A percentile compares a stretch with the other conserved stretches of the same genome.
Evolutionary conservation across 2,113 vertebrate species (phyloP).

Genomic region (Hiodon alosoides): DNA sequence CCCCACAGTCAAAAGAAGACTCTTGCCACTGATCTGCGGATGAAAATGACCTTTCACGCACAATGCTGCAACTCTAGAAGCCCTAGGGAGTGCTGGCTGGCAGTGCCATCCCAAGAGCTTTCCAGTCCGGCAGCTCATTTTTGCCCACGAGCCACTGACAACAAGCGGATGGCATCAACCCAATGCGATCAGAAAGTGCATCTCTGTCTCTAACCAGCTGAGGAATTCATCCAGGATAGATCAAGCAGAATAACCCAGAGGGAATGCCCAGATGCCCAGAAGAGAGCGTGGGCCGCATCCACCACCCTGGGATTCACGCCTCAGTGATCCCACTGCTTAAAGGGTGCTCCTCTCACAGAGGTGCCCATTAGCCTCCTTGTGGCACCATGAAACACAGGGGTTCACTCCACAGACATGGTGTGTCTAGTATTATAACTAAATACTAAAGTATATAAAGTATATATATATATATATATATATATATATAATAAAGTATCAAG

Average conservation of each 20-base stretch:
- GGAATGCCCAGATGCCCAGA: too few relatives aligned
- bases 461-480: too few relatives aligned
- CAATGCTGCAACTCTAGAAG: neutral
- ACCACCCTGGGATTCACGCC: neutral
- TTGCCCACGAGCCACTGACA: neutral
- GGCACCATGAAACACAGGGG: neutral
- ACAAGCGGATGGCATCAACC: too few relatives aligned
- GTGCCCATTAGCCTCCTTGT: neutral
- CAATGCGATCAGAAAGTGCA: too few relatives aligned
- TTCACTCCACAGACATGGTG: too few relatives aligned
- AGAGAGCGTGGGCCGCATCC: neutral
- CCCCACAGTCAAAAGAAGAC: neutral
- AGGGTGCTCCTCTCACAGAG: conserved; percentile 8
- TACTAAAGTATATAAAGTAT: too few relatives aligned
- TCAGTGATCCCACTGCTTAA: neutral
- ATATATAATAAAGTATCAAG: too few relatives aligned
- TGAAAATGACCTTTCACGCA: neutral
- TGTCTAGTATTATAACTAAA: too few relatives aligned
- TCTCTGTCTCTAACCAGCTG: neutral
- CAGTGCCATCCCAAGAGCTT: too few relatives aligned
- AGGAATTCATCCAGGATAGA: neutral
- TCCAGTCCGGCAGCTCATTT: too few relatives aligned
- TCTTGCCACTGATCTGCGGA: neutral
- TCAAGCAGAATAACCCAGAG: too few relatives aligned
- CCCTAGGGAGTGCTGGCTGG: too few relatives aligned